These are phyloP conservation scores for Neosilurus hyrtlii DNA, from an alignment of 2,797 vertebrate species.

Conservation along the genomic window DNA sequence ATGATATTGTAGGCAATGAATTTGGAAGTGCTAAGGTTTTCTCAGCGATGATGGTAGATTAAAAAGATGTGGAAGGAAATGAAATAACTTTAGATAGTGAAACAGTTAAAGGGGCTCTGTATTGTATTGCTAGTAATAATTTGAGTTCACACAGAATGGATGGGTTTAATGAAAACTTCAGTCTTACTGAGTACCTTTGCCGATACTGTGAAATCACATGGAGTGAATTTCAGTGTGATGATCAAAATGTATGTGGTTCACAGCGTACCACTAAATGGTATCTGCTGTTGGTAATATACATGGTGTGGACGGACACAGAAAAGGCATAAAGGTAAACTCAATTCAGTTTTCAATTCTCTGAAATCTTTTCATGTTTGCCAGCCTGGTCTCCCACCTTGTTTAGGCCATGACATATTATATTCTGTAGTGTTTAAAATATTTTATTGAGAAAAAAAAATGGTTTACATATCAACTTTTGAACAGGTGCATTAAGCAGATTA, in stretches of 20 bases:
- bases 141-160: neutral
- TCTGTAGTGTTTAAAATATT: slow-evolving; percentile 30
- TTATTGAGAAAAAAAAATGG: slow-evolving; percentile 36
- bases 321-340: slow-evolving; percentile 14
- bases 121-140: slow-evolving; percentile 18
- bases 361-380: slow-evolving; percentile 11
- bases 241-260: slow-evolving; percentile 38
- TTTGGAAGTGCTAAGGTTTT: slow-evolving; percentile 21
- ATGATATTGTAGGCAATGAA: too few relatives aligned
- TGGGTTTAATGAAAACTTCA: slow-evolving; percentile 24
- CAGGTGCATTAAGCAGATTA: neutral
- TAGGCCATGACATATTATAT: slow-evolving; percentile 38
- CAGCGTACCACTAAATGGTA: slow-evolving; percentile 27
- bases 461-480: slow-evolving; percentile 35
- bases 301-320: neutral
- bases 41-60: slow-evolving; percentile 13
- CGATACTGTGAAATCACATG: slow-evolving; percentile 25
- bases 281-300: slow-evolving; percentile 11
- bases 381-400: slow-evolving; percentile 24
- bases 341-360: neutral
- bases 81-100: slow-evolving; percentile 3
- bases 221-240: slow-evolving; percentile 32
- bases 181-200: slow-evolving; percentile 4
- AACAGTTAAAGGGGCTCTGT: neutral
- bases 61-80: slow-evolving; percentile 32